Evolutionary conservation across 1,140 invertebrate species (phyloP), one percentile per base, ranked within the genome.

Genomic region (Zaprionus africanus): DNA sequence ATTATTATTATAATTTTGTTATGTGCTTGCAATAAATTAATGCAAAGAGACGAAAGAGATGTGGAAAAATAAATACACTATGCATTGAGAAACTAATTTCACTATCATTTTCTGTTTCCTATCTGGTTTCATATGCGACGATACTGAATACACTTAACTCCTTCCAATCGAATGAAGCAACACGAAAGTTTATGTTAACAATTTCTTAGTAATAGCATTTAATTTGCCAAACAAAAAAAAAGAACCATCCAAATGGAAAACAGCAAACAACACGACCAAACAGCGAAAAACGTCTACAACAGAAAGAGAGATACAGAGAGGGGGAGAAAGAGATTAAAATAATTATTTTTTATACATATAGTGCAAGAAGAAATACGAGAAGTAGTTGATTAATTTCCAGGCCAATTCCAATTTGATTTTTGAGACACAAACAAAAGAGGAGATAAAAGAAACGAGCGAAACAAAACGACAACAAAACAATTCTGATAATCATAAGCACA

Each of bases 401-500:
- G 57, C 66, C 65, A 78, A 41, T 67, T 64, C 24, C 15, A 76
- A 36, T 41, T 62, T 34, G 46, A 65, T 60, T 60, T 66, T 76
- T 59, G 15, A 24, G 38, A 61, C 54, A 79, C 57, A 76, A 78
- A 60, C 57, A 63, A 62, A 36, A 58, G 26, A 49, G 5, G 46
- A 41, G 17, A 54, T 34, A 28, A 58, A 67, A 22, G 41, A 43
- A 67, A 60, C 59, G 36, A 54, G 34, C 58, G 62, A 28, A n/a
- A 38, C 65, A 66, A 26, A 71, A 77, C 38, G 65, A 62, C 49
- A 81, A 68, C 59, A 77, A 63, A 77, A 81, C 38, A 63, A 81
- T 84, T 81, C 78, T 85, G 81, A 90, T 90, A 90, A 85, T 85
- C 81, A 84, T 87, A 90, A 87, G 81, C 84, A 85, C 81, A 87